These are phyloP conservation scores for Branchinecta lindahli DNA, from an alignment of 1,140 invertebrate species.

Conservation along the genomic window DNA sequence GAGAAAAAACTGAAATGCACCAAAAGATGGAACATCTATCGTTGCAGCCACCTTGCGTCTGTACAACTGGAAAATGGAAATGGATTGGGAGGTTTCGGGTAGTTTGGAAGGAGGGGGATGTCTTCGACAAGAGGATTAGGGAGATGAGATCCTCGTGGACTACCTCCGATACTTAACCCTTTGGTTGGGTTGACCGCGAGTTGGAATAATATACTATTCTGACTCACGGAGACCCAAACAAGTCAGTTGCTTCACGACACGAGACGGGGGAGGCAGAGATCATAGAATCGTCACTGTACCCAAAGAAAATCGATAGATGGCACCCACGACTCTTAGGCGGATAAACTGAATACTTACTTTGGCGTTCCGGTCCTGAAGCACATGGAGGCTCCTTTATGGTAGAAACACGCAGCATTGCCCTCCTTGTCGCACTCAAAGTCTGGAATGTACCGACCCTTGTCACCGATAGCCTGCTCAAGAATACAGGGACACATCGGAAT, in stretches of 20 bases:
- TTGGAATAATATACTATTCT: no score
- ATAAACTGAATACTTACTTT: slow-evolving; percentile 44
- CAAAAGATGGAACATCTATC: neutral
- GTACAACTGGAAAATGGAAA: no score
- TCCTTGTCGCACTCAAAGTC: slow-evolving; percentile 82
- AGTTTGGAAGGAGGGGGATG: no score
- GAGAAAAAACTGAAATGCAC: neutral
- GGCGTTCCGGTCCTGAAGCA: slow-evolving; percentile 82
- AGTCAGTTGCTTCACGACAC: no score
- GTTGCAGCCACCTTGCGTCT: neutral
- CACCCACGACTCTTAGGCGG: neutral
- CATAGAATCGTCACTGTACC: no score
- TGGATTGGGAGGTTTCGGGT: no score
- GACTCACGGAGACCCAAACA: no score
- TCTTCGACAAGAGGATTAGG: no score
- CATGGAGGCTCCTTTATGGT: slow-evolving; percentile 71
- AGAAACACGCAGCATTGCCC: slow-evolving; percentile 72
- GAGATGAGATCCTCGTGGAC: no score
- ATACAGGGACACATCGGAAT: slow-evolving; percentile 78
- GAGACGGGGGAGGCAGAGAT: no score
- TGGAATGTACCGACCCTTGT: slow-evolving; percentile 80
- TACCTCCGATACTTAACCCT: no score
- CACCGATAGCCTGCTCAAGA: slow-evolving; percentile 68
- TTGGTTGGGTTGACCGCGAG: no score
- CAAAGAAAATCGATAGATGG: neutral